Base-by-base conservation (phyloP, 2,888 invertebrate genomes). In the Cheiracanthium punctorium region DNA sequence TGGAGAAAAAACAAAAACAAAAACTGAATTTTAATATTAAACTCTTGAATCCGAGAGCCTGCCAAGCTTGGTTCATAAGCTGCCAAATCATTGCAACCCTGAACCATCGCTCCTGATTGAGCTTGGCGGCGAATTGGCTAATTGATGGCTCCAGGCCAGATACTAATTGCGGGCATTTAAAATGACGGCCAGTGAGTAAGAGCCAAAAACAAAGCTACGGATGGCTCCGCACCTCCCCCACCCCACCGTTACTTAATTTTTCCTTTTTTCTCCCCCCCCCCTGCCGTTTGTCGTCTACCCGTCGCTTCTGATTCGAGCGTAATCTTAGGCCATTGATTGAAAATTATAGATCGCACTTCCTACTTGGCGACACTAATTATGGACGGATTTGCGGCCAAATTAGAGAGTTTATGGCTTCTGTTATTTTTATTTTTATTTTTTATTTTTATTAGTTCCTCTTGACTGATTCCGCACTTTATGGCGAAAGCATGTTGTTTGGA, bases 91-190 rank as follows among this genome's bases (percentile, higher is more conserved):
- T 58, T 24, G 58, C 58, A 58, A 24, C 58, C 58, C 24, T 5
- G 58, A 58, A 24, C 20, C 17, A 5, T 58, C 58, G 24, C 12
- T 24, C 58, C 58, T 58, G 58, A 58, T 58, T 58, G 58, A 58
- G 58, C 37, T 37, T 74, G 65, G 76, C 82, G 82, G 82, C 82
- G 70, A 75, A 72, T 82, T 76, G 82, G 41, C 82, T 82, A 82
- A 82, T 77, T 82, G 82, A 82, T 82, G 76, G 82, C 76, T 76
- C 76, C 43, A 71, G 72, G 82, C 82, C 76, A 74, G 76, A 64
- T 76, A 77, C 82, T 82, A 82, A 82, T 82, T 77, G 65, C 82
- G 75, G 64, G 76, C 76, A 82, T 76, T 82, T 82, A 82, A 82
- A 82, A 75, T 72, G 81, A 82, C 81, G 70, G 58, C 69, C 32